Evolutionary conservation across 2,113 vertebrate species (phyloP).

Genomic region (Tetrao urogallus): DNA sequence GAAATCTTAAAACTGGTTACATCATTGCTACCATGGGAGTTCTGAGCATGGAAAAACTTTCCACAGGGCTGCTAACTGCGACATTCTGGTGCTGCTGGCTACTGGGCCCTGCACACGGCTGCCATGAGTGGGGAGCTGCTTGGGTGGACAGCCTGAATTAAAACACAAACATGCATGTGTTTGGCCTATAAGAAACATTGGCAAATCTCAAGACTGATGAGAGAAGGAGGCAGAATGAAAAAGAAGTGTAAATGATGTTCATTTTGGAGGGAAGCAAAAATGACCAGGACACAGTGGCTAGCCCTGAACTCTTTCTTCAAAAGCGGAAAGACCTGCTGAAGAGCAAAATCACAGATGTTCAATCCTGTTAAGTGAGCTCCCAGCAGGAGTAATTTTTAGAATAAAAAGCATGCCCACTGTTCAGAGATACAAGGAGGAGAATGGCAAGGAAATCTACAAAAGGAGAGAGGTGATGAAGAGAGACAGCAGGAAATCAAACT

Average conservation of each 20-base stretch:
- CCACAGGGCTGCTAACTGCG: background rate
- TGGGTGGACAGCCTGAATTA: constrained; percentile 25
- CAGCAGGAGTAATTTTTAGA: constrained; percentile 60
- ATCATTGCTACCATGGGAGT: background rate
- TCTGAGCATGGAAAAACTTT: background rate
- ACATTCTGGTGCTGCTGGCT: constrained; percentile 33
- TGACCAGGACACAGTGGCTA: constrained; percentile 25
- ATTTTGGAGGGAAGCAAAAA: constrained; percentile 32
- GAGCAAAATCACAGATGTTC: constrained; percentile 36
- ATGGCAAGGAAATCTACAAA: background rate
- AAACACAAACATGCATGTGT: background rate
- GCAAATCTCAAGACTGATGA: background rate
- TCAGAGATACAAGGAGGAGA: constrained; percentile 22
- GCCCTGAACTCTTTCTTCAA: constrained; percentile 18
- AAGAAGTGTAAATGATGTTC: background rate
- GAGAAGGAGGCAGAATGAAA: background rate
- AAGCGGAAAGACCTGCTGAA: constrained; percentile 31
- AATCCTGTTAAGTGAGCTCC: constrained; percentile 44
- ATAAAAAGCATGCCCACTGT: constrained; percentile 27
- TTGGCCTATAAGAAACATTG: background rate
- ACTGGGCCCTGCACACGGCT: background rate
- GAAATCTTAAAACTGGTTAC: background rate
- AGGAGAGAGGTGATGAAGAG: constrained; percentile 39
- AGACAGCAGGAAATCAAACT: constrained; percentile 51
- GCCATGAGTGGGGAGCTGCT: background rate